Conservation (phyloP, 2,113 vertebrate genomes). For the Odontophorus gujanensis region DNA sequence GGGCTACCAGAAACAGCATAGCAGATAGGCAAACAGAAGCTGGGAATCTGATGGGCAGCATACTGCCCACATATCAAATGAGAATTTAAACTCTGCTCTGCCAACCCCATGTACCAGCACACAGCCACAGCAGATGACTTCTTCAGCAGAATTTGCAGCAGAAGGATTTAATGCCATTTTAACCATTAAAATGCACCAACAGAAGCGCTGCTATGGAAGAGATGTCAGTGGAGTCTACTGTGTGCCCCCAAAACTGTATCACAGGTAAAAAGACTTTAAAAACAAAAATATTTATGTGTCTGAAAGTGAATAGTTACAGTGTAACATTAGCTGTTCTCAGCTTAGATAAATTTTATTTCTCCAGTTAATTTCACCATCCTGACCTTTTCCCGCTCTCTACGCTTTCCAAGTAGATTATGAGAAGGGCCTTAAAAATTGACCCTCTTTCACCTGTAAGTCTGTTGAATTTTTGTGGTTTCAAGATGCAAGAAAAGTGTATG, state of each 20-base stretch:
- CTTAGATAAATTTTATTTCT: neutral
- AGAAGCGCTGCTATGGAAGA: neutral
- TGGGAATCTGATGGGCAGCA: neutral
- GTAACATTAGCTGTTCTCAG: neutral
- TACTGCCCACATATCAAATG: neutral
- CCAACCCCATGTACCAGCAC: neutral
- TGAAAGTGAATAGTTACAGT: neutral
- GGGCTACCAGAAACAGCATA: neutral
- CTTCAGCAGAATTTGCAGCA: neutral
- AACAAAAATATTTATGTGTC: neutral
- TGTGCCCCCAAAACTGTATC: neutral
- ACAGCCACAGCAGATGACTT: neutral
- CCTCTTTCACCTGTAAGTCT: neutral
- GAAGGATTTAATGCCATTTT: too few relatives aligned
- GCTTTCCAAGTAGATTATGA: neutral
- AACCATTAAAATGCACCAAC: neutral
- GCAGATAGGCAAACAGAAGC: neutral
- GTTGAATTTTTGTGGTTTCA: neutral
- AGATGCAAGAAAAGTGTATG: neutral
- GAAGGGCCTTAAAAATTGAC: neutral
- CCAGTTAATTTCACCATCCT: neutral
- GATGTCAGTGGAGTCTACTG: neutral
- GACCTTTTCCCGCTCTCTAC: neutral
- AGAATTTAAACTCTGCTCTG: neutral
- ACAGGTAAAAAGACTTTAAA: neutral